Base-by-base conservation (phyloP, 2,797 vertebrate genomes). In the Paramormyrops hopkinsi region DNA sequence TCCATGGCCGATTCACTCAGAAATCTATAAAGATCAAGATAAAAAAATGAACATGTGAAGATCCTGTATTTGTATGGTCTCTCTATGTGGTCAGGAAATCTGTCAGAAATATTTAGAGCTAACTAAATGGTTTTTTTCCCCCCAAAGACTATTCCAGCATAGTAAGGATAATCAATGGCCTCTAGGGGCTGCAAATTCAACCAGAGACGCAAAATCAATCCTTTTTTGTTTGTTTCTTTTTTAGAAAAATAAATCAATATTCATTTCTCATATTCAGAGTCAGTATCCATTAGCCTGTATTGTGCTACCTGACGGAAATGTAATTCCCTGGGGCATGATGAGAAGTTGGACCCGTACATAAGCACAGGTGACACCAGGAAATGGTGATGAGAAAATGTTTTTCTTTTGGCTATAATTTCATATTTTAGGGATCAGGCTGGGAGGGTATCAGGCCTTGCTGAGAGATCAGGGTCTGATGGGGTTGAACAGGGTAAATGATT, bases 201-300 rank as follows among this genome's bases (percentile, higher is more conserved):
- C 41, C 41, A 82, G 76, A 82, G 41, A 82, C 5, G 76, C 76
- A 82, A 82, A 82, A 82, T 82, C 76, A 82, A 82, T 82, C 37
- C 41, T 44, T 82, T 46, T 44, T 82, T 82, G 69, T 73, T 37
- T 73, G 69, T 46, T 82, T 44, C 41, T 46, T 46, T 82, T 82
- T 82, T 44, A 82, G 73, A 44, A 79, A 79, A 79, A 79, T 79
- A 79, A 46, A 82, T 82, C 76, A 82, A 82, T 82, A 82, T 82
- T 82, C 41, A 82, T 82, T 82, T 82, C 6, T 82, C 41, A 46
- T 46, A 82, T 82, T 46, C 76, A 82, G 41, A 44, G 37, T 46
- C 76, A 82, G 37, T 46, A 46, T 82, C 76, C 6, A 82, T 82
- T 82, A n/a, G 41, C 76, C 76, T 82, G 41, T 22, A 46, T 82